Evolutionary conservation across 2,113 vertebrate species (phyloP), one percentile per base, ranked within the genome.

Genomic region (Ascaphus truei): DNA sequence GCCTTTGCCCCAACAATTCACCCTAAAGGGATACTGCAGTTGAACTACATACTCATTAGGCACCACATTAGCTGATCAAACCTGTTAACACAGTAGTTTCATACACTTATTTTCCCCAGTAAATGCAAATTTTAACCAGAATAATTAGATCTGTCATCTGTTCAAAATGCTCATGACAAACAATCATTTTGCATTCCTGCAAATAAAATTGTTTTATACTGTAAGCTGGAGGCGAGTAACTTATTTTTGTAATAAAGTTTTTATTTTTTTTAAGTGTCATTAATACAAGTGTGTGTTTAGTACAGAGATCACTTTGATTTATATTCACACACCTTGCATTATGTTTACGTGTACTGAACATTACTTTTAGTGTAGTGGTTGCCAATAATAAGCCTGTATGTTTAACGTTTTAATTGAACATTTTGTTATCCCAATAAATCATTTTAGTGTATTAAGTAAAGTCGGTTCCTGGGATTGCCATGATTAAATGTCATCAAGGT

Each of bases 191-290:
- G 95, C 96, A 98, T 99, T 99, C 96, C 95, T 97, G 92, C 90
- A 95, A 94, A 94, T 94, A 91, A 95, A 92, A 94, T 93, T 96
- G 93, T 97, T 96, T 98, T 96, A 95, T 98, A 96, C 91, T 95
- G 93, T 94, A 95, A 96, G 94, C 97, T 98, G 96, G 91, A 98
- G 95, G 96, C 95, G 96, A 98, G 97, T 99, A 99, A 98, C 95
- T 98, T 99, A 99, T 99, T 99, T 99, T 99, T 99, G 95, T 99
- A 99, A 98, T 99, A 99, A 99, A 98, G 95, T 95, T 98, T 98
- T 98, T 98, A 95, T 97, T 98, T 92, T 92, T 90, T 92, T 92
- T 92, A 92, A 91, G 89, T 92, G 90, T 92, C 90, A 92, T 92
- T 92, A 92, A 91, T 91, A 91, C 90, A 91, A 92, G 89, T 92